Percentiles rank a stretch among this genome's conserved stretches.
Evolutionary conservation across 2,888 invertebrate genomes (phyloP).

Genomic region (Aspidiotus rigidus): DNA sequence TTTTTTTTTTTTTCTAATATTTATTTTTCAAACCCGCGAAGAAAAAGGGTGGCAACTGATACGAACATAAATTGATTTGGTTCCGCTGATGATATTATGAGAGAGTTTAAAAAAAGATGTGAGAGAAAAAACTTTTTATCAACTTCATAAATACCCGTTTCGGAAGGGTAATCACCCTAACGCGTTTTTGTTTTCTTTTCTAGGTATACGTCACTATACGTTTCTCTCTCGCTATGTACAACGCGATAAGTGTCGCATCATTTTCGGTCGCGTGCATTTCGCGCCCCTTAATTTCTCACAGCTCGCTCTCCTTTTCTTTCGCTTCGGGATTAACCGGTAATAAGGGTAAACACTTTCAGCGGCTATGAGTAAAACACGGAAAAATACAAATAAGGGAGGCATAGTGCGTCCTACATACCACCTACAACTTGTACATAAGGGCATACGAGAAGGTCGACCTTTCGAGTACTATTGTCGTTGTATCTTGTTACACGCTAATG

Average conservation of each 20-base stretch:
- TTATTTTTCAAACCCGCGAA: slow-evolving; percentile 11
- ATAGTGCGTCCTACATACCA: too few species aligned
- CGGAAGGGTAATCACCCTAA: slow-evolving; percentile 6
- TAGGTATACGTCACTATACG: not conserved
- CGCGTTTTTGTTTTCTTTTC: slow-evolving; percentile 19
- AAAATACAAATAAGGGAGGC: too few species aligned
- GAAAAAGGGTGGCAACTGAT: slow-evolving; percentile 29
- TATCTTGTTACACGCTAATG: too few species aligned
- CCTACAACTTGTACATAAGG: too few species aligned
- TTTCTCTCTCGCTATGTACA: not conserved
- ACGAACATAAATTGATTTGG: slow-evolving; percentile 31
- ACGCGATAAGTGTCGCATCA: slow-evolving; percentile 28
- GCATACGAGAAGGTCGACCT: too few species aligned
- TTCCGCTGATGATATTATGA: slow-evolving; percentile 15
- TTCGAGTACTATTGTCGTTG: too few species aligned
- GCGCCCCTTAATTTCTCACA: slow-evolving; percentile 22
- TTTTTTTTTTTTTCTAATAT: too few species aligned
- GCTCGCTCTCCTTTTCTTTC: slow-evolving; percentile 1
- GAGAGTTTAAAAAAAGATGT: not conserved
- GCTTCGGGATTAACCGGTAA: slow-evolving; percentile 1
- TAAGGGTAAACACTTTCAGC: slow-evolving; percentile 2
- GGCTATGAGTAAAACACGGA: too few species aligned
- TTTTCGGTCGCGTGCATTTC: slow-evolving; percentile 24
- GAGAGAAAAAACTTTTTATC: not conserved
- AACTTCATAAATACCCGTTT: slow-evolving; percentile 2